Evolutionary conservation across 2,113 vertebrate genomes (phyloP).

Genomic region (Rutilus rutilus): DNA sequence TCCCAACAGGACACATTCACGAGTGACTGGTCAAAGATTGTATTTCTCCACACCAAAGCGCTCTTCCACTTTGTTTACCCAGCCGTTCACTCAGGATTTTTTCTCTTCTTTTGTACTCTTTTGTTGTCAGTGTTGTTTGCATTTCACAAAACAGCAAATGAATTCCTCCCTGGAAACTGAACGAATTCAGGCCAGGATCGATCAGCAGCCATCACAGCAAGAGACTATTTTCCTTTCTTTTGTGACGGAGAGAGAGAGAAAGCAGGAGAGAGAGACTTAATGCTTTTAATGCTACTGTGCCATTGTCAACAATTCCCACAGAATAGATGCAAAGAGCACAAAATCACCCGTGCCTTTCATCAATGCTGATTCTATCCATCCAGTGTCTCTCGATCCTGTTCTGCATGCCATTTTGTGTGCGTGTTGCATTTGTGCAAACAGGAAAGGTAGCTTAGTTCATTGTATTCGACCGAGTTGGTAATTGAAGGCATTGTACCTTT

Average conservation of each 20-base stretch:
- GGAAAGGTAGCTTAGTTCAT: slow-evolving; percentile 6
- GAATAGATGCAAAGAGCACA: slow-evolving; percentile 40
- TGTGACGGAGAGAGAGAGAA: slow-evolving; percentile 47
- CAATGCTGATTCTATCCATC: slow-evolving; percentile 17
- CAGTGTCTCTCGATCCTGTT: slow-evolving; percentile 6
- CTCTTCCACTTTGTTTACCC: slow-evolving; percentile 64
- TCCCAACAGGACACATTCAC: background rate
- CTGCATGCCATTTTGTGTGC: background rate
- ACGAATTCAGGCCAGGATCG: slow-evolving; percentile 65
- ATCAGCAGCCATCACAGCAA: slow-evolving; percentile 60
- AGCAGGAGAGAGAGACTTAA: slow-evolving; percentile 42
- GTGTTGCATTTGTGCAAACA: background rate
- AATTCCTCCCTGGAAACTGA: slow-evolving; percentile 65
- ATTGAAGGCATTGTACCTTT: slow-evolving; percentile 16
- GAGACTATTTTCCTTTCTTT: slow-evolving; percentile 55
- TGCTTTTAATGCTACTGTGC: slow-evolving; percentile 35
- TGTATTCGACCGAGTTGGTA: slow-evolving; percentile 13
- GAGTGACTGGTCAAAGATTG: slow-evolving; percentile 60
- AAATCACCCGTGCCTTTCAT: slow-evolving; percentile 44
- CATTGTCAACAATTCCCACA: slow-evolving; percentile 37
- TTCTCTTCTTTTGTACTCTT: slow-evolving; percentile 65
- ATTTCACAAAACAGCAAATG: slow-evolving; percentile 66
- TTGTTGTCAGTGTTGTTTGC: slow-evolving; percentile 64
- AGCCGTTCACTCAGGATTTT: slow-evolving; percentile 58
- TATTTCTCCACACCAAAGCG: slow-evolving; percentile 54